Base-by-base conservation (phyloP, 2,113 vertebrate species). In the Alligator mississippiensis region DNA sequence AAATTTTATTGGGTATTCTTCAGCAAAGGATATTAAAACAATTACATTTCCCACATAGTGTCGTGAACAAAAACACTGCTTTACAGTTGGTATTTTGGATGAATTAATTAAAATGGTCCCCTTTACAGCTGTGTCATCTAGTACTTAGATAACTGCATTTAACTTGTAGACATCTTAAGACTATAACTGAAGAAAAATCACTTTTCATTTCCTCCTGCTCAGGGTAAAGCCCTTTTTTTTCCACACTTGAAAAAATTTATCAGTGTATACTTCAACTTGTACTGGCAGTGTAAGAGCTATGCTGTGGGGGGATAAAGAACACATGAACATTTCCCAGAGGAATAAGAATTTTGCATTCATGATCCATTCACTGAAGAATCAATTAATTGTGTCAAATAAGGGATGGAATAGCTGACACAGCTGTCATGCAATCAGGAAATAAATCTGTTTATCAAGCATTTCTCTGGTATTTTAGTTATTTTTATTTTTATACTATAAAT, bases 321-420 rank as follows among this genome's bases (percentile, higher is more conserved):
- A 58, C 88, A 30, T 72, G 79, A 80, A 94, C 68, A 59, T 11
- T 14, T 72, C 68, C 77, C 34, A 78, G 19, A 87, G 80, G 64
- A 78, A 18, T 66, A 84, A 12, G 70, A 85, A 85, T 86, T 92
- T 57, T 82, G 61, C 30, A 78, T 70, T 84, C 68, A 95, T 90
- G 78, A 93, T 76, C 27, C 9, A 87, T 92, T 91, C 54, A 87
- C 77, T 90, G 84, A 94, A 88, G 70, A 94, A 90, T 61, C 74
- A 80, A 62, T 38, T 72, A 38, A 81, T 77, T 89, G 85, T 58
- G 18, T 34, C 87, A 82, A 92, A 76, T 77, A 91, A 90, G 38
- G 24, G 62, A 0, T 1, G 59, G 54, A 94, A 54, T 79, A 81
- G 28, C 4, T 92, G 77, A 38, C 58, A 92, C 77, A 27, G 54